phyloP scores from a whole-genome alignment of 2,888 invertebrate species.

The Cheilosia grossa region DNA sequence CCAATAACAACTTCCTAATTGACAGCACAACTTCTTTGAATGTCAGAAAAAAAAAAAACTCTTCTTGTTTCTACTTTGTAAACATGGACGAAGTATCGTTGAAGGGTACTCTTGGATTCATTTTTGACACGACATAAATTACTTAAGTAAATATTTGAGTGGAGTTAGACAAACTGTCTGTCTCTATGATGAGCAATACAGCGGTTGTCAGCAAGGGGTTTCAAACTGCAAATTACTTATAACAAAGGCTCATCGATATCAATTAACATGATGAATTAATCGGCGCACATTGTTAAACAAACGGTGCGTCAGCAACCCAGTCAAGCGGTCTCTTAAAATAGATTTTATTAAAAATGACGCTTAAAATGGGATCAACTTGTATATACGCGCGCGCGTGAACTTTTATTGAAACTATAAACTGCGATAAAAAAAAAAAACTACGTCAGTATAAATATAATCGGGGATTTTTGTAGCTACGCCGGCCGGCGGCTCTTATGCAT shows the following conservation, averaged over 20 bases:
- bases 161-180: constrained; percentile 2
- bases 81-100: constrained; percentile 25
- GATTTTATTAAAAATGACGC: constrained; percentile 13
- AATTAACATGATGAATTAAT: constrained; percentile 35
- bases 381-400: not conserved
- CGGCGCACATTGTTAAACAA: constrained; percentile 7
- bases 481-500: no score
- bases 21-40: constrained; percentile 13
- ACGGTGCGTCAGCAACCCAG: no score
- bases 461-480: no score
- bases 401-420: no score
- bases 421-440: no score
- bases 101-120: constrained; percentile 8
- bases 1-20: constrained; percentile 11
- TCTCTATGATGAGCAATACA: not conserved
- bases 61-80: constrained; percentile 19
- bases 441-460: no score
- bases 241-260: constrained; percentile 33
- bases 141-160: not conserved
- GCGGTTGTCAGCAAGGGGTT: not conserved
- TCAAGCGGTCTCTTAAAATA: constrained; percentile 14
- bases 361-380: not conserved
- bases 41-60: not conserved
- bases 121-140: constrained; percentile 20
- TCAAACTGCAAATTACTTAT: constrained; percentile 16